Evolutionary conservation across 2,797 vertebrate genomes (phyloP), one percentile per base, ranked within the genome.

Genomic region (Atherinosoma microstoma): DNA sequence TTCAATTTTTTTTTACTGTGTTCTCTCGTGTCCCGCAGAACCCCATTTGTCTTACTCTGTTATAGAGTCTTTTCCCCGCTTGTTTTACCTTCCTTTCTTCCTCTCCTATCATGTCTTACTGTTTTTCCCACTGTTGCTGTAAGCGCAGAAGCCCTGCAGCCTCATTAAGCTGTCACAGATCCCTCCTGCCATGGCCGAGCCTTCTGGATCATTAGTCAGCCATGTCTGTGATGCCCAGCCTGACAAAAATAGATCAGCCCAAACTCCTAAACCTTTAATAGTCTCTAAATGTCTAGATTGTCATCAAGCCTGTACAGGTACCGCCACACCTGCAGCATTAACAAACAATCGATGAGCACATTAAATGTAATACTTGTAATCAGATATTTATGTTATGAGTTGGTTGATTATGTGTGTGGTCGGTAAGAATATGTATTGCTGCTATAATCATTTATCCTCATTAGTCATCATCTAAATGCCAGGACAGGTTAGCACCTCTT

Each of bases 141-240:
- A 77, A 84, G 76, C 80, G 74, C 82, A 75, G 82, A 82, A 75
- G 81, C 78, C 66, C 75, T 57, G 64, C 65, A 76, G 84, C 77
- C 86, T 91, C 83, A 89, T 92, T 89, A 91, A 81, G 74, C 76
- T 61, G 86, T 87, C 87, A 87, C 83, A 69, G 85, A 82, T 85
- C 83, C 75, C 80, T 85, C 73, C 86, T 71, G 83, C 84, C 24
- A 54, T 34, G 82, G 82, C 75, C 70, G 12, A 72, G 70, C 59
- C 70, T 45, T 22, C 59, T 20, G 40, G 64, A 75, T 89, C 84
- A 87, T 92, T 90, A 89, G 86, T 89, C 85, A 80, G 82, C 75
- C 42, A 62, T 58, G 83, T 87, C 82, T 86, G 76, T 73, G 76
- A 75, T 70, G 53, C 69, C 74, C 76, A 67, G 75, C 58, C 78